These are phyloP conservation scores for Hyposoter dolosus DNA, from an alignment of 2,888 invertebrate species.

Conservation along the genomic window DNA sequence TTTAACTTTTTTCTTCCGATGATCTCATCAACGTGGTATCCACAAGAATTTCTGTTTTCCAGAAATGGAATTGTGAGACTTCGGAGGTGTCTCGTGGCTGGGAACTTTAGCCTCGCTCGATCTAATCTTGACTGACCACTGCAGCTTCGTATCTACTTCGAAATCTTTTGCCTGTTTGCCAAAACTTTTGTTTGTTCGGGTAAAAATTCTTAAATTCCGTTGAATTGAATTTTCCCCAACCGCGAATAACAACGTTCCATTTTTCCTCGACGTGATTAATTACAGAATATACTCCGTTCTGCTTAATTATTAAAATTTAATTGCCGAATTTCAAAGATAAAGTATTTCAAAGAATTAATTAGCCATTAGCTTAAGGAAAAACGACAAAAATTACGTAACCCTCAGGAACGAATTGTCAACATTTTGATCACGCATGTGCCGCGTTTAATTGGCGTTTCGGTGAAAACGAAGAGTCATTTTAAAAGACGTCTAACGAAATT, in stretches of 20 bases:
- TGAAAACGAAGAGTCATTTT: neutral
- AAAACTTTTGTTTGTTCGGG: neutral
- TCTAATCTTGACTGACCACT: constrained; percentile 45
- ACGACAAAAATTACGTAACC: neutral
- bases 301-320: neutral
- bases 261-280: neutral
- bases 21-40: constrained; percentile 57
- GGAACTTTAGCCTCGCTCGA: neutral
- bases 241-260: neutral
- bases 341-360: neutral
- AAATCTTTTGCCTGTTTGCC: constrained; percentile 23
- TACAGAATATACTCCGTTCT: neutral
- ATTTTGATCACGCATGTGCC: neutral
- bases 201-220: neutral
- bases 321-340: neutral
- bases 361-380: neutral
- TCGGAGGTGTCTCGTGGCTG: constrained; percentile 19
- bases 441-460: neutral
- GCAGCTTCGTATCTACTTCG: constrained; percentile 35
- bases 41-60: constrained; percentile 32
- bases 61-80: constrained; percentile 47
- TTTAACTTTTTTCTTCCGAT: constrained; percentile 30
- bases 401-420: neutral
- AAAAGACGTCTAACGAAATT: neutral
- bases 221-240: neutral